These are phyloP conservation scores for Loris lydekkerianus DNA, from an alignment of 2,797 vertebrate genomes.

Conservation along the genomic window DNA sequence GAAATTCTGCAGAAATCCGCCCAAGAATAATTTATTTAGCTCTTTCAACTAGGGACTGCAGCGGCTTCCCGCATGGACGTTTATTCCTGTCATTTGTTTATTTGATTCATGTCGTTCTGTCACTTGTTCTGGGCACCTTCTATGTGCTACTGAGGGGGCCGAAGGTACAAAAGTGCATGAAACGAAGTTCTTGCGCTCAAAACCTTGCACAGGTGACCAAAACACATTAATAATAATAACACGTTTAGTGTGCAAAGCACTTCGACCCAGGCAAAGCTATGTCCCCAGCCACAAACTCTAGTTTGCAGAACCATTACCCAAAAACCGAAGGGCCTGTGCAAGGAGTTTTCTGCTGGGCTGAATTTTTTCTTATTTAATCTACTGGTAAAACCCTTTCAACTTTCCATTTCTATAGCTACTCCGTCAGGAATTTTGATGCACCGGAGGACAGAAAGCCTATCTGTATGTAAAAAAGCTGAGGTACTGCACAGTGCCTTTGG, in stretches of 20 bases:
- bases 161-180: slow-evolving; percentile 7
- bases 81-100: not conserved
- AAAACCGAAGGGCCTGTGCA: slow-evolving; percentile 4
- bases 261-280: not conserved
- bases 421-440: slow-evolving; percentile 80
- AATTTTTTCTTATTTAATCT: slow-evolving; percentile 72
- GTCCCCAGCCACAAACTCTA: not conserved
- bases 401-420: slow-evolving; percentile 69
- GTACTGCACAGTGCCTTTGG: slow-evolving; percentile 64
- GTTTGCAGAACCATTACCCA: not conserved
- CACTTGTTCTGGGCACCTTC: not conserved
- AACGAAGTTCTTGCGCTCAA: not conserved
- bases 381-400: slow-evolving; percentile 57
- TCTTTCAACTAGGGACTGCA: not conserved
- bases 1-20: slow-evolving; percentile 41
- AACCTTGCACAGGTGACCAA: not conserved
- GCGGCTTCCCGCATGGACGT: not conserved
- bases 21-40: slow-evolving; percentile 32
- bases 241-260: not conserved
- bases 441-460: slow-evolving; percentile 72
- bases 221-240: not conserved
- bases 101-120: not conserved
- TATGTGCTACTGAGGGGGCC: not conserved
- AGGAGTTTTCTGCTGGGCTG: slow-evolving; percentile 50
- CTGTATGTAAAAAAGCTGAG: slow-evolving; percentile 81